Conservation (phyloP, 2,888 invertebrate species). For the Lasius platythorax region DNA sequence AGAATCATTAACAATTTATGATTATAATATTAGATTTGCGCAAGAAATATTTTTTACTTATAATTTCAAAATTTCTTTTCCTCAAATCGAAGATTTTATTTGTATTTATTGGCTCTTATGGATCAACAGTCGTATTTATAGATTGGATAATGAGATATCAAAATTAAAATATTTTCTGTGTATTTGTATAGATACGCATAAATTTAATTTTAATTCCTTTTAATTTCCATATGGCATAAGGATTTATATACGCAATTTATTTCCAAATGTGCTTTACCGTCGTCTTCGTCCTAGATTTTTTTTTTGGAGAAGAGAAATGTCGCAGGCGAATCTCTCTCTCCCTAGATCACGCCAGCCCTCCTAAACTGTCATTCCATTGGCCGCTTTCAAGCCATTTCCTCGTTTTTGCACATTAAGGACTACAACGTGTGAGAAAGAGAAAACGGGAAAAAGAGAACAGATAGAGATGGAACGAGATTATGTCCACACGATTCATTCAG, state of each 20-base stretch:
- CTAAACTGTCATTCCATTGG: constrained; percentile 37
- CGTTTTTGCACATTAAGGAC: constrained; percentile 45
- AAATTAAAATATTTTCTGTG: constrained; percentile 11
- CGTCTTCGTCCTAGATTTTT: constrained; percentile 29
- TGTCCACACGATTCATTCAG: constrained; percentile 64
- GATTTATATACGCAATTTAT: constrained; percentile 23
- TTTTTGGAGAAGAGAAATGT: constrained; percentile 44
- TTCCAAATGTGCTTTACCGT: neutral
- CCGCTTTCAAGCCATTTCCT: constrained; percentile 43
- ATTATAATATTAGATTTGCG: neutral
- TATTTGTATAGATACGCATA: neutral
- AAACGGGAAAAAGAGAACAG: neutral
- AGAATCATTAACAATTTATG: constrained; percentile 2
- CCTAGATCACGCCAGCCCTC: neutral
- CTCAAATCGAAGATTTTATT: constrained; percentile 13
- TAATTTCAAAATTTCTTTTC: neutral
- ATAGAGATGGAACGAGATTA: constrained; percentile 35
- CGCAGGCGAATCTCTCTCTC: constrained; percentile 9
- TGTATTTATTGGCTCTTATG: neutral
- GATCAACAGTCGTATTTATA: constrained; percentile 1
- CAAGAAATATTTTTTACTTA: neutral
- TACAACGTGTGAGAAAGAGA: constrained; percentile 14
- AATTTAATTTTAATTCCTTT: neutral
- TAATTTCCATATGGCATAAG: neutral
- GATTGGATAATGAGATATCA: neutral